phyloP scores from a whole-genome alignment of 2,888 invertebrate species.

The Oscheius sp. region DNA sequence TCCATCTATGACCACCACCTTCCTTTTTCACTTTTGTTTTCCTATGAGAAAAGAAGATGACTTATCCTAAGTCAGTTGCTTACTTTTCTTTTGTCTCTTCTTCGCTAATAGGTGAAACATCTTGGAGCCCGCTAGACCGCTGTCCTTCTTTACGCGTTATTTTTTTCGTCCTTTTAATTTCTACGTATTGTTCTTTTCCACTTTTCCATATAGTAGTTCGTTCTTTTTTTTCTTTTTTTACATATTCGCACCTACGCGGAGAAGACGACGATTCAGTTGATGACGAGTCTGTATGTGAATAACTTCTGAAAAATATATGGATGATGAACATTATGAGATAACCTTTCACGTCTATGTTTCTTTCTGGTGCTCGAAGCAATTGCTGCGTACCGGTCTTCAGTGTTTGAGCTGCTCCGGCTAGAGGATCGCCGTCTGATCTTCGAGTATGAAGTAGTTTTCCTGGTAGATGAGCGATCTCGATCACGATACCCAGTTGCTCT shows the following conservation, averaged over 20 bases:
- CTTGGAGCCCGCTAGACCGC: slow-evolving; percentile 5
- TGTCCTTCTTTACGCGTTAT: not conserved
- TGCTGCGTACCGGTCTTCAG: slow-evolving; percentile 3
- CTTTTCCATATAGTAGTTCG: slow-evolving; percentile 13
- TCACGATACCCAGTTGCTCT: no score
- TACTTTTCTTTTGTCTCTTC: slow-evolving; percentile 11
- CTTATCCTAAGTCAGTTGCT: not conserved
- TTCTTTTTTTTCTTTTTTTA: slow-evolving; percentile 34
- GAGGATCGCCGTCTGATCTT: no score
- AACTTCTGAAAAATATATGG: slow-evolving; percentile 11
- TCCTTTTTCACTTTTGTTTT: slow-evolving; percentile 8
- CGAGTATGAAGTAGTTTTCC: not conserved
- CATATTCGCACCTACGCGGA: slow-evolving; percentile 20
- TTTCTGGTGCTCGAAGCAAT: slow-evolving; percentile 1
- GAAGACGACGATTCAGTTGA: slow-evolving; percentile 22
- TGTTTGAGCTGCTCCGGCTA: not conserved
- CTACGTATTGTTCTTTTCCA: slow-evolving; percentile 16
- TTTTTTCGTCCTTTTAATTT: slow-evolving; percentile 18
- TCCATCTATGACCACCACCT: slow-evolving; percentile 26
- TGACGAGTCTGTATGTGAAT: slow-evolving; percentile 8
- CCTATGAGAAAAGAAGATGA: not conserved
- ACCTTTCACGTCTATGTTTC: not conserved
- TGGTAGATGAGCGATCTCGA: not conserved
- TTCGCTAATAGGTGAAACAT: slow-evolving; percentile 5
- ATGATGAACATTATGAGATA: not conserved